Conservation (phyloP, 2,113 vertebrate genomes). For the Phaetusa simplex region DNA sequence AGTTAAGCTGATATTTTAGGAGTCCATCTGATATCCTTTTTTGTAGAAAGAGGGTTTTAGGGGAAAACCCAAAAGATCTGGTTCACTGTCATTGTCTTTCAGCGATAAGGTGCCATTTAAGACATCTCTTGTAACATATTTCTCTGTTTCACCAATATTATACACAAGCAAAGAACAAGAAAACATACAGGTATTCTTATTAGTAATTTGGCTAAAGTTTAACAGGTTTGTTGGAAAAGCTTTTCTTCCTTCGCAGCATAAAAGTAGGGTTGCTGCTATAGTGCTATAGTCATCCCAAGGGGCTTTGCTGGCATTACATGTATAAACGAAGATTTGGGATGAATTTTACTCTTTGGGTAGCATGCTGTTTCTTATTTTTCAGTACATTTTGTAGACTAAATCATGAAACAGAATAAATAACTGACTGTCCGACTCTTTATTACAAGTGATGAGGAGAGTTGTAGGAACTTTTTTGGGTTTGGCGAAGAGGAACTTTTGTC, state of each 20-base stretch:
- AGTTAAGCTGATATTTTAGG: background rate
- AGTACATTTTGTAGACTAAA: background rate
- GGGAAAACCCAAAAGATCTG: background rate
- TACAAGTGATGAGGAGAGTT: background rate
- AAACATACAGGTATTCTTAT: background rate
- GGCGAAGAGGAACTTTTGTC: background rate
- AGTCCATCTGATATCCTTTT: background rate
- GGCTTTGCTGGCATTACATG: background rate
- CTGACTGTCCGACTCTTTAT: background rate
- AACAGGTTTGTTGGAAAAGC: background rate
- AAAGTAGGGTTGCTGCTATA: background rate
- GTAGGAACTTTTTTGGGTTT: background rate
- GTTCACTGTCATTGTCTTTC: background rate
- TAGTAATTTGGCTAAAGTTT: background rate
- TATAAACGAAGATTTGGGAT: background rate
- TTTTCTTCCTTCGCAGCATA: background rate
- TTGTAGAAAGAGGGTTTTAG: background rate
- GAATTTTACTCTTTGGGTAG: background rate
- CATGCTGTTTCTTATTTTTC: background rate
- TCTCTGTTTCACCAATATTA: background rate
- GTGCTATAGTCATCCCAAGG: background rate
- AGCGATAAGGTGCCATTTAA: accelerated
- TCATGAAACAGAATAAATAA: background rate
- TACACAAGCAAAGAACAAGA: background rate
- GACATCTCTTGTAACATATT: background rate